Conservation (phyloP, 2,888 invertebrate genomes). For the Strigamia crassipes region DNA sequence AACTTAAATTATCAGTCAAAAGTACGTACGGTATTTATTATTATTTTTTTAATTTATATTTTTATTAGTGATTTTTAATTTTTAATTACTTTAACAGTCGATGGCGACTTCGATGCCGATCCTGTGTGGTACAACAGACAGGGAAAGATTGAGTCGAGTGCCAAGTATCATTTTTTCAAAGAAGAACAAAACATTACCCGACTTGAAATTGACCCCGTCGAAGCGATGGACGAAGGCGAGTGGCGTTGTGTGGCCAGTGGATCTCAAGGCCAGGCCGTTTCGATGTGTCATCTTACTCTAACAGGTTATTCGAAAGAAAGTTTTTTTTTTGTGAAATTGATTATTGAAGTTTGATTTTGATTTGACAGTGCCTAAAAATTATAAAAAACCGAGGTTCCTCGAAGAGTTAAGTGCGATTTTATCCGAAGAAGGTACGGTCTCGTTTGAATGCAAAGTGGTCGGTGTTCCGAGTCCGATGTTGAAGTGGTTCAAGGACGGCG, state of each 20-base stretch:
- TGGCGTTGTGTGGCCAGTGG: conserved; percentile 88
- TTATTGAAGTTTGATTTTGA: neutral
- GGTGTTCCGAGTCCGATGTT: conserved; percentile 86
- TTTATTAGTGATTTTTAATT: no score
- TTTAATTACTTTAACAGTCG: neutral
- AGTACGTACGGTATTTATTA: no score
- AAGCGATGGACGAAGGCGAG: conserved; percentile 79
- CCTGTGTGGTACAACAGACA: conserved; percentile 86
- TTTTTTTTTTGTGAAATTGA: neutral
- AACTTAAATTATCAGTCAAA: conserved; percentile 48
- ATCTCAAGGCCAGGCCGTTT: conserved; percentile 65
- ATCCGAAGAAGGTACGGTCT: conserved; percentile 88
- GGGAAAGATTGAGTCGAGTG: conserved; percentile 72
- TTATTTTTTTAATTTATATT: no score
- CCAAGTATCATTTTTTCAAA: conserved; percentile 74
- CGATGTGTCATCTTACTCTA: conserved; percentile 53
- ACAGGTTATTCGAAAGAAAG: conserved; percentile 46
- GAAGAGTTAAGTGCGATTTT: conserved; percentile 85
- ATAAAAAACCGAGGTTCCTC: conserved; percentile 85
- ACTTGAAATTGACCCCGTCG: conserved; percentile 74
- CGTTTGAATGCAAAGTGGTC: conserved; percentile 91
- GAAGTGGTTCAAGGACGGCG: conserved; percentile 90
- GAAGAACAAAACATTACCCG: conserved; percentile 83
- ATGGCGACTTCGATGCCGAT: conserved; percentile 60
- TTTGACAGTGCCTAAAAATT: conserved; percentile 80